Evolutionary conservation across 2,888 invertebrate species (phyloP), one percentile per base, ranked within the genome.

Genomic region (Oscheius myriophilus): DNA sequence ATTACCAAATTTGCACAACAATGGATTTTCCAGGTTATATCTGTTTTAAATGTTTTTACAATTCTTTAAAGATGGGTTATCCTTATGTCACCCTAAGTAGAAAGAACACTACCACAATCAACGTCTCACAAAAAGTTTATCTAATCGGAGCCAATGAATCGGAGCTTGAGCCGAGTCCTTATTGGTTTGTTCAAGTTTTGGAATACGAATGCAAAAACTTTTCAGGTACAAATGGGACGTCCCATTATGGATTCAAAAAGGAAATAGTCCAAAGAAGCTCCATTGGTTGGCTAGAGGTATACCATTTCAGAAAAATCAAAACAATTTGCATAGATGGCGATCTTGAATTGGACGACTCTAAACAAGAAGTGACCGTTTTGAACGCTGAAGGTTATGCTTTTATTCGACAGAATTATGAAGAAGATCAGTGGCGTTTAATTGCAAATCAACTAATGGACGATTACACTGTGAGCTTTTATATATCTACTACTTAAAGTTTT

Each of bases 1-100:
- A 79, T 87, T 6, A 76, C 79, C 16, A 72, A 81, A 49, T 91
- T 94, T 45, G 93, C 92, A 1, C 90, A 90, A 45, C 91, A 92
- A 16, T 95, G 94, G 94, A 92, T 93, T 23, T 90, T 91, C 14
- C 92, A 92, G 84, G 92, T 92, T 11, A 6, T 33, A n/a, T n/a
- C n/a, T n/a, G n/a, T n/a, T n/a, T n/a, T n/a, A n/a, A n/a, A n/a
- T n/a, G n/a, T n/a, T n/a, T n/a, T n/a, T n/a, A n/a, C n/a, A n/a
- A n/a, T n/a, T n/a, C n/a, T n/a, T n/a, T n/a, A n/a, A 18, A 80
- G 64, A 71, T 80, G 71, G 81, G 81, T 23, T 81, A 78, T 54
- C 81, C 81, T 21, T 57, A 78, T n/a, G 57, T 82, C 43, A 77
- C 76, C 23, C 78, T 82, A 9, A 55, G 57, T 11, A 66, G 76